Base-by-base conservation (phyloP, 2,888 invertebrate species). In the Agrochola circellaris region DNA sequence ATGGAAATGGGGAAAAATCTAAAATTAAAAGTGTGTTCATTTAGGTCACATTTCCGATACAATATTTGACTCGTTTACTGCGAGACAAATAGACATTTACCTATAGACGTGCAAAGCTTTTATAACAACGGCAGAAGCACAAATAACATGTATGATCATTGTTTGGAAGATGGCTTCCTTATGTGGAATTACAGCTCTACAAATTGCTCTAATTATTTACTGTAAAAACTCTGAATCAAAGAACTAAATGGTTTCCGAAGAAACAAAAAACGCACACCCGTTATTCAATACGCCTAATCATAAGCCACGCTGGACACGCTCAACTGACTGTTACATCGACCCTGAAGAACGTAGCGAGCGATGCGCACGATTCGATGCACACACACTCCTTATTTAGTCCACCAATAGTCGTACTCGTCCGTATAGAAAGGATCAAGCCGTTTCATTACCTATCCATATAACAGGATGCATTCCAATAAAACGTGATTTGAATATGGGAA, bases 341-440 rank as follows among this genome's bases (percentile, higher is more conserved):
- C 92, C 91, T 92, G 91, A 90, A 90, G 90, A 89, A 89, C 73
- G 80, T 88, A 90, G 77, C 87, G 80, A 85, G 75, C 87, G 84
- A 86, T 87, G 86, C 84, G 84, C 86, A 79, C 83, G 83, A 83
- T 88, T 86, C 88, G 89, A 90, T 91, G 91, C 89, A 89, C 88
- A 87, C 90, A 87, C 89, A 85, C 90, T 84, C 94, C 93, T 89
- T 94, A 92, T 94, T 91, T 91, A 92, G 94, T 89, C 82, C 87
- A 90, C 89, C 83, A 87, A 87, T 90, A 90, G 89, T 89, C 82
- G 91, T 90, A 89, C 80, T 80, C 85, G 80, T 75, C 48, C 61
- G 71, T 84, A 88, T 90, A 91, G 91, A 91, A 93, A 92, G 91
- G 91, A 90, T 90, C 85, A 84, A 76, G 71, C 65, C 26, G 84